A percentile compares a stretch with the other conserved stretches of the same genome.
These are phyloP conservation scores for Thaleichthys pacificus DNA, from an alignment of 2,797 vertebrate genomes.

Conservation along the genomic window DNA sequence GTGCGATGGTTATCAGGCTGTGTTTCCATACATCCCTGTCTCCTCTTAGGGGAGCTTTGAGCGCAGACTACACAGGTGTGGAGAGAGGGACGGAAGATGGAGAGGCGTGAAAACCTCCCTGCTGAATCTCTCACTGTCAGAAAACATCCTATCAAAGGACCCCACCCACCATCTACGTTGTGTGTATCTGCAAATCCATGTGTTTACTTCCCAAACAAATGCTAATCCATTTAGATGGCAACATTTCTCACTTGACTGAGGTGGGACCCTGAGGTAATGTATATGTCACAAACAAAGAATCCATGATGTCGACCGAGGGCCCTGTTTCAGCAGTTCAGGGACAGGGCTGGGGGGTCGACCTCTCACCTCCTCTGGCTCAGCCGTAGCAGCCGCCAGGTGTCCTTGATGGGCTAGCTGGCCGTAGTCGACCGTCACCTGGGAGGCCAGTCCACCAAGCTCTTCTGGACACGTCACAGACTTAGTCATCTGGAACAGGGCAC, in stretches of 20 bases:
- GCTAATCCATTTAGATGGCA: constrained; percentile 15
- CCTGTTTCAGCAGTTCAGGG: not conserved
- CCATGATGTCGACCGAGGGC: constrained; percentile 12
- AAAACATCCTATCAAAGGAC: constrained; percentile 42
- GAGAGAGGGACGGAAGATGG: constrained; percentile 25
- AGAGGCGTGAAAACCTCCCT: constrained; percentile 15
- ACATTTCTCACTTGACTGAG: constrained; percentile 15
- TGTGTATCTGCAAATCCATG: not conserved
- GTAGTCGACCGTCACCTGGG: constrained; percentile 97
- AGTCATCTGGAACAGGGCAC: constrained; percentile 86
- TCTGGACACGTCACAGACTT: constrained; percentile 98
- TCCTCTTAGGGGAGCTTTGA: constrained; percentile 36
- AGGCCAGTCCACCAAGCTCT: constrained; percentile 94
- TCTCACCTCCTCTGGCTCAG: constrained; percentile 95
- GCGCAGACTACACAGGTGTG: constrained; percentile 37
- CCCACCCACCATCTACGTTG: constrained; percentile 25
- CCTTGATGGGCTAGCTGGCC: constrained; percentile 94
- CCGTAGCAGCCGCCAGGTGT: constrained; percentile 91
- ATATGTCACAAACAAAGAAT: not conserved
- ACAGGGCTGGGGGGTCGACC: not conserved
- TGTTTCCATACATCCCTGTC: constrained; percentile 49
- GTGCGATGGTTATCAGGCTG: constrained; percentile 51
- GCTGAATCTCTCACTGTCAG: constrained; percentile 45
- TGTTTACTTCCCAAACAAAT: constrained; percentile 23
- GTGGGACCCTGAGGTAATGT: not conserved